Evolutionary conservation across 2,888 invertebrate species (phyloP), one percentile per base, ranked within the genome.

Genomic region (Eupithecia inturbata): DNA sequence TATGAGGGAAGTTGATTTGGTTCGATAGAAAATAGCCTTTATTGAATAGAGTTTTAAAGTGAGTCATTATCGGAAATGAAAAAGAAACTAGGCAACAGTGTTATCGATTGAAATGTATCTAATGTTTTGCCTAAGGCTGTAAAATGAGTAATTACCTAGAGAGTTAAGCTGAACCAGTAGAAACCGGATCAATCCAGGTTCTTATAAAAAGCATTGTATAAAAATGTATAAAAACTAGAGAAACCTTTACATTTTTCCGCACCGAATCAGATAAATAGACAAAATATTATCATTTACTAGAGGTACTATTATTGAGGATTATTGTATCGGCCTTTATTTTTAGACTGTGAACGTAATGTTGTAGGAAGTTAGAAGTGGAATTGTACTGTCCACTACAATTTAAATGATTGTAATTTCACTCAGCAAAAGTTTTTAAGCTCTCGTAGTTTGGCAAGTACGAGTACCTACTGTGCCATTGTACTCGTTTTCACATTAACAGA

Each of bases 401-500:
- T 4, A 66, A 66, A 39, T 39, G 39, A 39, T 33, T 68, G 72
- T 73, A 73, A 73, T 76, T 76, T 67, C 67, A 70, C 67, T 77
- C 75, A 77, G 71, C 66, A 73, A 78, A 76, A 77, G 75, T 68
- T 66, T 22, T 78, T 77, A 73, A 78, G 74, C 70, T 68, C n/a
- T 28, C 68, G 73, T 74, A 73, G 70, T 79, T 71, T 72, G 74
- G 74, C 74, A 77, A 80, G 57, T n/a, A n/a, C n/a, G n/a, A n/a
- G n/a, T 45, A 45, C 49, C 76, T 73, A 74, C 73, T 73, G 73
- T 64, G 33, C 72, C 78, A 78, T 76, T 77, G 75, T 73, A 68
- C 75, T 75, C 74, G 70, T 76, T 76, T 71, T 70, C 78, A 73
- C 80, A 78, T 77, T 80, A 78, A 77, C 75, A 78, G 77, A 73